These are phyloP conservation scores for Thermophis baileyi DNA, from an alignment of 2,113 vertebrate genomes.

Conservation along the genomic window DNA sequence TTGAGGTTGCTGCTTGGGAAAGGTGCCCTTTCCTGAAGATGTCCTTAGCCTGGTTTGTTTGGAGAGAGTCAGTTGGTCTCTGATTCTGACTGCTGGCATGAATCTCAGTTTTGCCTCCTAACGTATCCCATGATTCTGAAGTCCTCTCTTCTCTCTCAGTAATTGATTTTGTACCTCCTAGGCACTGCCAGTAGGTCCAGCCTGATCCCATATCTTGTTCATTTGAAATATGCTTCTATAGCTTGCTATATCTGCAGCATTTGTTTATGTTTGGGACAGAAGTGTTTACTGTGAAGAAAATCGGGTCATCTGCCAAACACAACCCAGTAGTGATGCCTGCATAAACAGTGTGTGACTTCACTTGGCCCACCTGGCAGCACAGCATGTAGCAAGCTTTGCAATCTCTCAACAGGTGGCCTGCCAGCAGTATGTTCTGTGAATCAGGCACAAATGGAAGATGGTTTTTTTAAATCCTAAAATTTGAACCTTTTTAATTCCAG, in stretches of 20 bases:
- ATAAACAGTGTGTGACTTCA: neutral
- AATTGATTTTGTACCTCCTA: neutral
- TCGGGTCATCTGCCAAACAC: neutral
- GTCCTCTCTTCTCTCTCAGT: neutral
- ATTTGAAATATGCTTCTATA: conserved; percentile 16
- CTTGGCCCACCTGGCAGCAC: neutral
- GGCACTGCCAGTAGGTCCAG: neutral
- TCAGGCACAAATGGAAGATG: neutral
- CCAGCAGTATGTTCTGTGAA: neutral
- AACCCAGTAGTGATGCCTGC: neutral
- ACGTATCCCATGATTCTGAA: neutral
- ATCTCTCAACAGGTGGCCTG: neutral
- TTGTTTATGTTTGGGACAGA: neutral
- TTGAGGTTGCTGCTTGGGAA: neutral
- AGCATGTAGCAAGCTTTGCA: neutral
- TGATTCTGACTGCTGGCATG: neutral
- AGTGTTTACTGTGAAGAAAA: conserved; percentile 16
- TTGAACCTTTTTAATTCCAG: neutral
- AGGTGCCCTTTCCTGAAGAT: neutral
- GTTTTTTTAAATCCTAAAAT: neutral
- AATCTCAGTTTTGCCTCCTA: neutral
- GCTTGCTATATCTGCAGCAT: neutral
- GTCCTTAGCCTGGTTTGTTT: neutral
- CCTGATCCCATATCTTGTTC: neutral
- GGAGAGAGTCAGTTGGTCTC: neutral